Percentiles rank a stretch among this genome's conserved stretches.
Conservation (phyloP, 2,888 invertebrate genomes). For the Trypoxylon attenuatum region DNA sequence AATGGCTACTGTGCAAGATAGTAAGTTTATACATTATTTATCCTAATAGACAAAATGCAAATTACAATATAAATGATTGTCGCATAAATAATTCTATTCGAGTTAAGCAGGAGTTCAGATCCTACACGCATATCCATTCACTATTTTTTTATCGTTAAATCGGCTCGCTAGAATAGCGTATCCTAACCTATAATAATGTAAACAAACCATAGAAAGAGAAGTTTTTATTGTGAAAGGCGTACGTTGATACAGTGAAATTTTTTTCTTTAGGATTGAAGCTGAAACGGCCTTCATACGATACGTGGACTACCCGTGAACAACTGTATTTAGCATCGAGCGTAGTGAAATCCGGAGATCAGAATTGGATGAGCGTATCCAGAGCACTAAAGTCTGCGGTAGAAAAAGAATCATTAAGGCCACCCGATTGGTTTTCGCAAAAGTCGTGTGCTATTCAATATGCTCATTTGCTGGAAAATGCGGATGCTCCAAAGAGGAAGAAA, state of each 20-base stretch:
- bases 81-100: too few species aligned
- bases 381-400: constrained; percentile 87
- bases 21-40: constrained; percentile 46
- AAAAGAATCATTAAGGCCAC: constrained; percentile 79
- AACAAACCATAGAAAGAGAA: constrained; percentile 20
- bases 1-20: constrained; percentile 60
- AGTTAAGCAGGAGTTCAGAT: too few species aligned
- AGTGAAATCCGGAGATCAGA: constrained; percentile 89
- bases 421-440: constrained; percentile 93
- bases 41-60: not conserved
- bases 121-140: not conserved
- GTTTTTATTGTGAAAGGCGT: not conserved
- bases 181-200: constrained; percentile 33
- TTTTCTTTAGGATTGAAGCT: constrained; percentile 72
- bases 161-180: not conserved
- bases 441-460: constrained; percentile 94
- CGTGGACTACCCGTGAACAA: constrained; percentile 91
- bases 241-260: not conserved
- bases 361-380: constrained; percentile 93
- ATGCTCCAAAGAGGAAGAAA: constrained; percentile 90
- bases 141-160: not conserved
- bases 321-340: constrained; percentile 91
- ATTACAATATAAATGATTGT: too few species aligned
- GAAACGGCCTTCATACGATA: constrained; percentile 84
- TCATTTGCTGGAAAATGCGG: constrained; percentile 86